phyloP scores from a whole-genome alignment of 1,140 invertebrate species.

The Lucilia cuprina region DNA sequence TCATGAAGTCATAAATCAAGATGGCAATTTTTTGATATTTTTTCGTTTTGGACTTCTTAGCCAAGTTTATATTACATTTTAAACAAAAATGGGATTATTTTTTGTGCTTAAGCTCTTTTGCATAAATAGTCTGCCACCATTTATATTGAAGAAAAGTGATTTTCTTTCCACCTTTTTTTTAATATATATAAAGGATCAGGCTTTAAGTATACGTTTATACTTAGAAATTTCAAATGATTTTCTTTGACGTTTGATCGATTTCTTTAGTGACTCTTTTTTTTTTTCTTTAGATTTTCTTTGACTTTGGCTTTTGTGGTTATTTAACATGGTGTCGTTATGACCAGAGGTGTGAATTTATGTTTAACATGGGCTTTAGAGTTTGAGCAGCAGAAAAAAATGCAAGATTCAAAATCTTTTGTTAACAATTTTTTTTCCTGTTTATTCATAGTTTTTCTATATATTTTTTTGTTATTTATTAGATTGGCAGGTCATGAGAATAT shows the following conservation, averaged over 20 bases:
- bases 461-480: slow-evolving; percentile 17
- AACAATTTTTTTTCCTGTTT: neutral
- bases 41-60: neutral
- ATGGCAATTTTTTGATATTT: slow-evolving; percentile 36
- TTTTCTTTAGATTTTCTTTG: neutral
- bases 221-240: no score
- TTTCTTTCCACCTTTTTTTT: neutral
- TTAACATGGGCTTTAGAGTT: slow-evolving; percentile 20
- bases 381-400: neutral
- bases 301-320: neutral
- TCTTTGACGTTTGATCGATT: slow-evolving; percentile 29
- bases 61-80: neutral
- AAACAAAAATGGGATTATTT: neutral
- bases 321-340: slow-evolving; percentile 30
- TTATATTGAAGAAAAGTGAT: neutral
- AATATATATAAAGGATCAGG: neutral
- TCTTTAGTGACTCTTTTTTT: slow-evolving; percentile 16
- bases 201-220: neutral
- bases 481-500: slow-evolving; percentile 33
- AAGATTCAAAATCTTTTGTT: neutral
- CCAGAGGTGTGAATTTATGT: slow-evolving; percentile 33
- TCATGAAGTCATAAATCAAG: slow-evolving; percentile 44
- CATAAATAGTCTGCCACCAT: slow-evolving; percentile 23
- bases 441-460: neutral
- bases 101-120: neutral